phyloP scores from a whole-genome alignment of 37 sponge, comb jelly and placozoan genomes.

The Halisarca cf. caerulea region DNA sequence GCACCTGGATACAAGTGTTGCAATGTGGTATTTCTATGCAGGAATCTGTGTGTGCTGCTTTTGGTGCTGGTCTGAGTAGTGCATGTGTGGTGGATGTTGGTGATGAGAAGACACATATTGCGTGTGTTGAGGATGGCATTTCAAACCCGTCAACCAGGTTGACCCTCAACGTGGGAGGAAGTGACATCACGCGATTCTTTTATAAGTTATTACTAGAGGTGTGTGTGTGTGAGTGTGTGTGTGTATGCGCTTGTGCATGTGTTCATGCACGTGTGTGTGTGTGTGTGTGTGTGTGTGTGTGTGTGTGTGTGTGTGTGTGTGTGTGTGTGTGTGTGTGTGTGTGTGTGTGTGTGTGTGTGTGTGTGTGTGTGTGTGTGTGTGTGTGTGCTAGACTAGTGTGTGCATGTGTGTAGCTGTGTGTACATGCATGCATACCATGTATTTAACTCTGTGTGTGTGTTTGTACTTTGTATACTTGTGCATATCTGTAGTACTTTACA shows the following conservation, averaged over 20 bases:
- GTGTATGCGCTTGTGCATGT: no score
- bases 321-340: conserved; percentile 14
- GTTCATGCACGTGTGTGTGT: conserved; percentile 6
- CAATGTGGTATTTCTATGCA: no score
- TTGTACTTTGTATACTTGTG: no score
- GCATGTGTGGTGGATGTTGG: conserved; percentile 93
- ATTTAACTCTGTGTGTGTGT: no score
- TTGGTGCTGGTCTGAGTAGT: conserved; percentile 84
- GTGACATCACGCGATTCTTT: conserved; percentile 83
- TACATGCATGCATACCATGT: neutral
- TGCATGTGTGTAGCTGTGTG: neutral
- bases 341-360: conserved; percentile 11
- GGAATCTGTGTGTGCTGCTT: conserved; percentile 91
- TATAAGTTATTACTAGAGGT: conserved; percentile 72
- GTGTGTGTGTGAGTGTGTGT: conserved; percentile 21
- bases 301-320: conserved; percentile 15
- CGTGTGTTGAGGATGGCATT: conserved; percentile 93
- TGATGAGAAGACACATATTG: conserved; percentile 80
- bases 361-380: conserved; percentile 16
- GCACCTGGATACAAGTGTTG: neutral
- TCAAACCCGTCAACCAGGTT: conserved; percentile 87
- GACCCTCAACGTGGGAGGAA: conserved; percentile 79
- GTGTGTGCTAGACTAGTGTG: neutral
- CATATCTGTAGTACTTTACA: no score
- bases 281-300: conserved; percentile 30